Conservation (phyloP, 2,888 invertebrate genomes). For the Germaria angustata region DNA sequence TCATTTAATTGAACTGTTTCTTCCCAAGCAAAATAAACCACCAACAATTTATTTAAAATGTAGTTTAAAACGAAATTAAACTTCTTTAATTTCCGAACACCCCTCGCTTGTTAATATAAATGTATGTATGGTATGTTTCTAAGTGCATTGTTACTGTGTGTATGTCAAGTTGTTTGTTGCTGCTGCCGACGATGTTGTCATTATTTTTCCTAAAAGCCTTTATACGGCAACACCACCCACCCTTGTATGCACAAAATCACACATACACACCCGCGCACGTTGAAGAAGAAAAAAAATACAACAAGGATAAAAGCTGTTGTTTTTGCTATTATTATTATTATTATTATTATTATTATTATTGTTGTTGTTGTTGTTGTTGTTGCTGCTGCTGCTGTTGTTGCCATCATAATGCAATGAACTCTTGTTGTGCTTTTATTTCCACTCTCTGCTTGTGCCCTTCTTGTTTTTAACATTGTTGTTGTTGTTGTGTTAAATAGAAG, state of each 20-base stretch:
- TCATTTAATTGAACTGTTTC: too few relatives aligned
- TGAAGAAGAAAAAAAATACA: conserved; percentile 12
- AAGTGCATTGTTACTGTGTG: conserved; percentile 44
- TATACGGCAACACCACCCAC: conserved; percentile 58
- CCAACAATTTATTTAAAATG: neutral
- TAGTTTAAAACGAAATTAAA: neutral
- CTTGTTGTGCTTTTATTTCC: conserved; percentile 68
- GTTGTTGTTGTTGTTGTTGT: conserved; percentile 2
- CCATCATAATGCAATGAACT: conserved; percentile 78
- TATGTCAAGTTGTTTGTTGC: conserved; percentile 44
- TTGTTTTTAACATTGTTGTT: conserved; percentile 10
- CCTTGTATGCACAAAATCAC: conserved; percentile 39
- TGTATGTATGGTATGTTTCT: conserved; percentile 8
- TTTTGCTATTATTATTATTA: conserved; percentile 61
- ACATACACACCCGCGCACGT: neutral
- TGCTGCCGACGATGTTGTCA: conserved; percentile 52
- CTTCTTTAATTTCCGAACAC: neutral
- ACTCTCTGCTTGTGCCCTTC: conserved; percentile 15
- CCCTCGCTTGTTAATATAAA: neutral
- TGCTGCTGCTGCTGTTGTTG: conserved; percentile 70
- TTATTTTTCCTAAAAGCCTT: conserved; percentile 45
- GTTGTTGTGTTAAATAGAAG: conserved; percentile 49
- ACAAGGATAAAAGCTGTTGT: conserved; percentile 54
- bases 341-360: too few relatives aligned
- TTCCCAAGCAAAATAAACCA: neutral